A percentile compares a stretch with the other conserved stretches of the same genome.
phyloP scores from a whole-genome alignment of 2,888 invertebrate genomes.

The Seira sanloemensis region DNA sequence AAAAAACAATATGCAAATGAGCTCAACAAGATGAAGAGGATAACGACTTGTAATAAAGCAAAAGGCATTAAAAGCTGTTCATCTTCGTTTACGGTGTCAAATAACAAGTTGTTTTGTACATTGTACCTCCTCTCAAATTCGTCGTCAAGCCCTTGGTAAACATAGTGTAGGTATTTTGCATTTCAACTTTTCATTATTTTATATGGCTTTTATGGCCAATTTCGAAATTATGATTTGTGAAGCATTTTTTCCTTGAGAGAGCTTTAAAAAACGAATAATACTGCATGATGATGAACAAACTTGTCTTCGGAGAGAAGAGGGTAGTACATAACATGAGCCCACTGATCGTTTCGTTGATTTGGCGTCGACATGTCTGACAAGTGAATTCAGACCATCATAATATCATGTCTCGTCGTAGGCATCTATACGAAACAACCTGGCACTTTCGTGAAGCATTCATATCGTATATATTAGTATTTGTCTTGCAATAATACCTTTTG shows the following conservation, averaged over 20 bases:
- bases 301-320: not conserved
- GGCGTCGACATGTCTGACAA: slow-evolving; percentile 55
- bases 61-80: slow-evolving; percentile 1
- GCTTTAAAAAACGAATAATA: not conserved
- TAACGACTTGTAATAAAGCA: slow-evolving; percentile 2
- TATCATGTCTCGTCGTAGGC: not conserved
- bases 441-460: not conserved
- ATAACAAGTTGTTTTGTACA: not conserved
- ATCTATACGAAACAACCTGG: not conserved
- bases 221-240: slow-evolving; percentile 46
- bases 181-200: slow-evolving; percentile 7
- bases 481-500: not conserved
- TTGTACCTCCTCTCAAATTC: not conserved
- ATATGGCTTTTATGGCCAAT: slow-evolving; percentile 36
- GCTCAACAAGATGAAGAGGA: not conserved
- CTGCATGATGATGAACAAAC: not conserved
- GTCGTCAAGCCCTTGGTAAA: not conserved
- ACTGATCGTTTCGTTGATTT: slow-evolving; percentile 9
- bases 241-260: not conserved
- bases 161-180: not conserved
- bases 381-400: not conserved
- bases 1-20: slow-evolving; percentile 1
- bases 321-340: slow-evolving; percentile 38
- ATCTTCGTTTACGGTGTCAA: slow-evolving; percentile 15
- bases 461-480: not conserved